Evolutionary conservation across 1,140 invertebrate species (phyloP).

Genomic region (Wiebesia pumilae): DNA sequence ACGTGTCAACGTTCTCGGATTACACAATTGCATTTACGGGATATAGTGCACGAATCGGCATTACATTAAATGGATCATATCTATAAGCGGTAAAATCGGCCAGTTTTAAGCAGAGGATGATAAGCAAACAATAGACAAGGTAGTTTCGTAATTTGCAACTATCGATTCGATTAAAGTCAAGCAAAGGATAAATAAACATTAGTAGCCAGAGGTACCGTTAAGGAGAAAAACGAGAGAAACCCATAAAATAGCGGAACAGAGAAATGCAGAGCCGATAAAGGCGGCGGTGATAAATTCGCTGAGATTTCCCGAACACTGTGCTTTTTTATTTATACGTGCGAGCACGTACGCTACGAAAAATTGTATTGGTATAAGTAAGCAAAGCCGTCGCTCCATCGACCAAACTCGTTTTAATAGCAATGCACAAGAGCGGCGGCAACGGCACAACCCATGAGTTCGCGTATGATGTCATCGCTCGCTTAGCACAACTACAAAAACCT

Average conservation of each 20-base stretch:
- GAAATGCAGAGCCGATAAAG: neutral
- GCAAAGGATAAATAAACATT: neutral
- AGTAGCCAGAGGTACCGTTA: too few relatives aligned
- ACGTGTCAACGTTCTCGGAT: constrained; percentile 37
- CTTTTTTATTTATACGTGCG: too few relatives aligned
- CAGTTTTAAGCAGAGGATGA: constrained; percentile 19
- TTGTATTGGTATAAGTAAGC: neutral
- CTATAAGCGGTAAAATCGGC: constrained; percentile 16
- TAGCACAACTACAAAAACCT: neutral
- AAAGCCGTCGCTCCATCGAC: constrained; percentile 23
- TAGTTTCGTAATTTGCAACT: neutral
- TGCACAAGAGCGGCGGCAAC: neutral
- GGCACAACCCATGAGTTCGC: constrained; percentile 1
- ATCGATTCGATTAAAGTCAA: constrained; percentile 27
- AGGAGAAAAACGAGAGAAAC: neutral
- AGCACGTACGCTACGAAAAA: neutral
- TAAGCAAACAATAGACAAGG: constrained; percentile 42
- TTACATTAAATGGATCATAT: constrained; percentile 3
- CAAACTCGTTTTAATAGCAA: constrained; percentile 42
- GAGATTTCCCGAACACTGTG: neutral
- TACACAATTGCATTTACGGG: constrained; percentile 13
- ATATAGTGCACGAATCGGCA: neutral
- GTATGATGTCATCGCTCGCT: constrained; percentile 40
- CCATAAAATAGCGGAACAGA: neutral
- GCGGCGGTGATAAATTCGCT: constrained; percentile 9